phyloP scores from a whole-genome alignment of 2,797 vertebrate genomes.

The Nyctalus aviator region DNA sequence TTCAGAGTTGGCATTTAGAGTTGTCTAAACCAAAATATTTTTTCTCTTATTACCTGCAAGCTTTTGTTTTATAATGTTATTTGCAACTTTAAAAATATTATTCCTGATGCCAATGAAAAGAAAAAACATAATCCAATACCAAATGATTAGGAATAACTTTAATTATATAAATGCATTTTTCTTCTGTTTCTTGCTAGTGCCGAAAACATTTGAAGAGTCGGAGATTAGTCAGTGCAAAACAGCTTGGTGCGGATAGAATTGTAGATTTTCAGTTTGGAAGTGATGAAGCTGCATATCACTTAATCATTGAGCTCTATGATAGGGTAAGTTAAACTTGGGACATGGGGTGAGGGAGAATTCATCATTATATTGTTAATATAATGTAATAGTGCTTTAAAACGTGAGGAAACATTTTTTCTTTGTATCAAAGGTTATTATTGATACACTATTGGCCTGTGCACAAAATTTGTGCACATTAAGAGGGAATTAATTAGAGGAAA shows the following conservation, averaged over 20 bases:
- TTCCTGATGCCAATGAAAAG: constrained; percentile 3
- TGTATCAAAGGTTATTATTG: not conserved
- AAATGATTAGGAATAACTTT: constrained; percentile 37
- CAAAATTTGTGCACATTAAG: too few relatives aligned
- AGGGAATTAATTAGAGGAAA: too few relatives aligned
- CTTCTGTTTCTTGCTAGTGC: constrained; percentile 88
- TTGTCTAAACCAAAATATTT: constrained; percentile 41
- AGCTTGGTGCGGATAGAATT: constrained; percentile 96
- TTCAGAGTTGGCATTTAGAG: constrained; percentile 14
- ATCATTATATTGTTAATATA: not conserved
- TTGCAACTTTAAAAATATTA: constrained; percentile 23
- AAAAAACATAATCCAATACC: not conserved
- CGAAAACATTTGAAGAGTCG: constrained; percentile 96
- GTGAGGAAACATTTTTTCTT: not conserved
- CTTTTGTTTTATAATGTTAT: constrained; percentile 51
- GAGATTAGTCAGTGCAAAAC: constrained; percentile 92
- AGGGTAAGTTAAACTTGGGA: constrained; percentile 89
- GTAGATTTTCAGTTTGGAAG: constrained; percentile 98
- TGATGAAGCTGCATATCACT: constrained; percentile 96
- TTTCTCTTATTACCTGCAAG: constrained; percentile 30
- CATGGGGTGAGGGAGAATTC: not conserved
- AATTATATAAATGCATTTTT: constrained; percentile 17
- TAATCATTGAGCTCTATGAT: constrained; percentile 97
- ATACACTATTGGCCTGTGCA: too few relatives aligned
- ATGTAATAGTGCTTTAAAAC: not conserved